Percentiles rank a stretch among this genome's conserved stretches.
phyloP scores from a whole-genome alignment of 2,888 invertebrate genomes.

The Taenaris catops region DNA sequence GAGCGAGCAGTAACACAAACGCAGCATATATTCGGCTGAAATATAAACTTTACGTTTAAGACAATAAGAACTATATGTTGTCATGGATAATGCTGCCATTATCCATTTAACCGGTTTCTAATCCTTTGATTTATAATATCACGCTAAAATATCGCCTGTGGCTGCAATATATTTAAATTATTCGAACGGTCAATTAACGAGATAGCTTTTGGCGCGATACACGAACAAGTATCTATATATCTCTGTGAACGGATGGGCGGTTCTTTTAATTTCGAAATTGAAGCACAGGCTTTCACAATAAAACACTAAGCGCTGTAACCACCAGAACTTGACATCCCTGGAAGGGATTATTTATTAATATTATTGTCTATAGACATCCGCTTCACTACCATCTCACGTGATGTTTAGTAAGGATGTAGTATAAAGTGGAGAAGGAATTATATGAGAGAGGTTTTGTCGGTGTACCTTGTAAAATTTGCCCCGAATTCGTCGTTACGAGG shows the following conservation, averaged over 20 bases:
- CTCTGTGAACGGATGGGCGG: conserved; percentile 37
- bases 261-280: conserved; percentile 33
- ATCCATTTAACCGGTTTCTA: conserved; percentile 68
- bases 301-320: conserved; percentile 2
- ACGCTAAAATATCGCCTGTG: conserved; percentile 64
- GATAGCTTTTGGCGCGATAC: conserved; percentile 55
- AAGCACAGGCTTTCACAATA: conserved; percentile 4
- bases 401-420: too few relatives aligned
- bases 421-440: too few relatives aligned
- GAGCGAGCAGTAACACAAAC: conserved; percentile 29
- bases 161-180: conserved; percentile 75
- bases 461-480: too few relatives aligned
- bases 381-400: too few relatives aligned
- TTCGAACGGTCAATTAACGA: conserved; percentile 74
- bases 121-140: conserved; percentile 77
- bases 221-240: conserved; percentile 20
- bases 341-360: too few relatives aligned
- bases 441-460: too few relatives aligned
- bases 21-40: conserved; percentile 1
- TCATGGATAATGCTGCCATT: conserved; percentile 66
- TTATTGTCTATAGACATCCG: too few relatives aligned
- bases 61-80: conserved; percentile 2
- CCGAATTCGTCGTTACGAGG: too few relatives aligned
- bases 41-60: conserved; percentile 6
- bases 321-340: too few relatives aligned